Percentiles rank a stretch among this genome's conserved stretches.
phyloP scores from a whole-genome alignment of 1,140 invertebrate species.

The Hypsibius dujardini region DNA sequence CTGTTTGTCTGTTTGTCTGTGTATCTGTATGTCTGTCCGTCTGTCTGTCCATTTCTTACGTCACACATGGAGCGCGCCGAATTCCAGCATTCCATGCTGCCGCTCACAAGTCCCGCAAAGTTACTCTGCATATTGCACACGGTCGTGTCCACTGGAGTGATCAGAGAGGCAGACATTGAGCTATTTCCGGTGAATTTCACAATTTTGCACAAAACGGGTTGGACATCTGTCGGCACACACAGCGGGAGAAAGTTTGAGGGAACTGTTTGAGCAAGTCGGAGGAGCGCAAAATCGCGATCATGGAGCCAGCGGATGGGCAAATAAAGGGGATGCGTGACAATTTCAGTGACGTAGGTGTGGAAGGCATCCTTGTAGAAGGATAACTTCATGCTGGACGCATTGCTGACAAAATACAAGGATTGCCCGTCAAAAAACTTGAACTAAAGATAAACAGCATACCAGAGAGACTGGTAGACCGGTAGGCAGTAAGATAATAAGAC shows the following conservation, averaged over 20 bases:
- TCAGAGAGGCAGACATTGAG: not conserved
- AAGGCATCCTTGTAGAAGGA: not conserved
- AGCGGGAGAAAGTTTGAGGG: not conserved
- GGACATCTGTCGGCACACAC: not conserved
- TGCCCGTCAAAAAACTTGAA: too few species aligned
- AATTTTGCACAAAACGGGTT: not conserved
- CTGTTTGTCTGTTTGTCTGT: too few species aligned
- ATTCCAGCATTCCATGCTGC: slow-evolving; percentile 10
- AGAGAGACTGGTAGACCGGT: too few species aligned
- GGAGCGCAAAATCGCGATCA: slow-evolving; percentile 8
- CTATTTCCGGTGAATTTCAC: not conserved
- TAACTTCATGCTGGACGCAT: not conserved
- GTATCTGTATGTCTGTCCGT: too few species aligned
- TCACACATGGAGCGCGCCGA: not conserved
- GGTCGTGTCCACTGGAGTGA: not conserved
- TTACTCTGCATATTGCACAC: not conserved
- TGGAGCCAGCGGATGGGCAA: not conserved
- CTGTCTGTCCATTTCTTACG: not conserved
- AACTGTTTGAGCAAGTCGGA: not conserved
- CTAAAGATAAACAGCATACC: too few species aligned
- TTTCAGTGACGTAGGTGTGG: not conserved
- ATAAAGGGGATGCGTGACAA: not conserved
- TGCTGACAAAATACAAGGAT: too few species aligned
- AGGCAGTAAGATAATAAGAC: too few species aligned
- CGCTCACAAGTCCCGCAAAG: not conserved